phyloP scores from a whole-genome alignment of 1,140 invertebrate genomes.

The Drusus annulatus region DNA sequence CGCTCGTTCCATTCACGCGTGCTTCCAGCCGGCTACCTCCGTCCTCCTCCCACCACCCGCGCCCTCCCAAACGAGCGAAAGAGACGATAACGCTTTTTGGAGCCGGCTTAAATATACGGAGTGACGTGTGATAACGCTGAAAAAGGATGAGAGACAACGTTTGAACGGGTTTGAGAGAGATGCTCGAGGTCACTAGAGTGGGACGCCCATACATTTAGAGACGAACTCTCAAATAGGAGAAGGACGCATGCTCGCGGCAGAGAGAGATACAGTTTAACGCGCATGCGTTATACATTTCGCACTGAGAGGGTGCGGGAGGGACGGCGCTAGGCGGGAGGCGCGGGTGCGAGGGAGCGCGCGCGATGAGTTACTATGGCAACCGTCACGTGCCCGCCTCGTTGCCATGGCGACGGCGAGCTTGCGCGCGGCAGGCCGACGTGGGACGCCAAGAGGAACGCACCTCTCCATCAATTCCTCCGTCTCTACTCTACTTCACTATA shows the following conservation, averaged over 20 bases:
- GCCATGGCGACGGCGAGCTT: conserved; percentile 64
- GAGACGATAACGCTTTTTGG: neutral
- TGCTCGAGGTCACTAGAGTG: conserved; percentile 3
- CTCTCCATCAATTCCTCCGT: neutral
- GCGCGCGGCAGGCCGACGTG: conserved; percentile 61
- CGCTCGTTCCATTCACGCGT: conserved; percentile 28
- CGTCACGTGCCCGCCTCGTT: conserved; percentile 68
- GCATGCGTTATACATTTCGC: conserved; percentile 48
- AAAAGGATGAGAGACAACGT: conserved; percentile 22
- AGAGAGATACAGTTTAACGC: conserved; percentile 43
- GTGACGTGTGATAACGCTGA: conserved; percentile 37
- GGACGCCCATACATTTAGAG: conserved; percentile 7
- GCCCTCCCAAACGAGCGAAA: conserved; percentile 3
- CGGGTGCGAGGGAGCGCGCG: conserved; percentile 32
- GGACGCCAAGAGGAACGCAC: conserved; percentile 35
- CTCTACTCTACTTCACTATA: too few relatives aligned
- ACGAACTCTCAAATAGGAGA: conserved; percentile 21
- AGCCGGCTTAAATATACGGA: neutral
- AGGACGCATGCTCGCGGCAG: conserved; percentile 14
- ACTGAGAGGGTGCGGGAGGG: conserved; percentile 44
- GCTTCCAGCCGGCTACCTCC: neutral
- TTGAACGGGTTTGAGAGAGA: conserved; percentile 11
- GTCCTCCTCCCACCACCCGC: conserved; percentile 25
- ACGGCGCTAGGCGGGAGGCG: conserved; percentile 31
- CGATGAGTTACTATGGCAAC: conserved; percentile 66